These are phyloP conservation scores for Stegana nigrithorax DNA, from an alignment of 2,888 invertebrate genomes.

Conservation along the genomic window DNA sequence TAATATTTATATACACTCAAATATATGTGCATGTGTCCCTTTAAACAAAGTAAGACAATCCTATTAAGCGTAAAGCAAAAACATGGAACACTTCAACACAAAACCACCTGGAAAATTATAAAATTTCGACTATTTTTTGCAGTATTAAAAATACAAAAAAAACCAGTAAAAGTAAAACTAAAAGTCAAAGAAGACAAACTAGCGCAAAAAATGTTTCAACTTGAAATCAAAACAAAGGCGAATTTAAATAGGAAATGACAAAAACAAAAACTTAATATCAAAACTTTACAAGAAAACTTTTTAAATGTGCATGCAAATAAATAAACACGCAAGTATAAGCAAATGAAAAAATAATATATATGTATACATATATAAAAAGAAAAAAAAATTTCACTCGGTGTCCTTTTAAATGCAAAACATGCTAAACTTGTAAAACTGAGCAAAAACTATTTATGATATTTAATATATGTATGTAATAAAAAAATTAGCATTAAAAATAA, in stretches of 20 bases:
- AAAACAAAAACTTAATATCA: constrained; percentile 51
- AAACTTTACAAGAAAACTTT: constrained; percentile 38
- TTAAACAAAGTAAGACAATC: too few relatives aligned
- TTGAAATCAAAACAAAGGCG: constrained; percentile 9
- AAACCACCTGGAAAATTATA: too few relatives aligned
- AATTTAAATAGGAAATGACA: constrained; percentile 16
- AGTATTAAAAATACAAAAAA: constrained; percentile 15
- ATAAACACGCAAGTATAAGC: too few relatives aligned
- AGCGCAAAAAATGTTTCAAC: constrained; percentile 21
- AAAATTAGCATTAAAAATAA: neutral
- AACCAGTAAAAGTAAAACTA: constrained; percentile 23
- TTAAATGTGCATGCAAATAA: neutral
- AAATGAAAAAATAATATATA: neutral
- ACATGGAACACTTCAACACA: too few relatives aligned
- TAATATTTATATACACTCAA: constrained; percentile 19
- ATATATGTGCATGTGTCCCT: too few relatives aligned
- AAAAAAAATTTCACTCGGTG: constrained; percentile 49
- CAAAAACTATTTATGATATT: neutral
- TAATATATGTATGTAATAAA: constrained; percentile 27
- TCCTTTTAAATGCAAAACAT: constrained; percentile 45
- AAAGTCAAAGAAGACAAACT: constrained; percentile 23
- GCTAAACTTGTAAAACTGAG: neutral
- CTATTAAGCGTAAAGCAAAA: too few relatives aligned
- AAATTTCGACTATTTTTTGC: constrained; percentile 16
- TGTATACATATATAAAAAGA: neutral